A percentile compares a stretch with the other conserved stretches of the same genome.
Evolutionary conservation across 1,140 invertebrate genomes (phyloP).

Genomic region (Calycopis cecrops): DNA sequence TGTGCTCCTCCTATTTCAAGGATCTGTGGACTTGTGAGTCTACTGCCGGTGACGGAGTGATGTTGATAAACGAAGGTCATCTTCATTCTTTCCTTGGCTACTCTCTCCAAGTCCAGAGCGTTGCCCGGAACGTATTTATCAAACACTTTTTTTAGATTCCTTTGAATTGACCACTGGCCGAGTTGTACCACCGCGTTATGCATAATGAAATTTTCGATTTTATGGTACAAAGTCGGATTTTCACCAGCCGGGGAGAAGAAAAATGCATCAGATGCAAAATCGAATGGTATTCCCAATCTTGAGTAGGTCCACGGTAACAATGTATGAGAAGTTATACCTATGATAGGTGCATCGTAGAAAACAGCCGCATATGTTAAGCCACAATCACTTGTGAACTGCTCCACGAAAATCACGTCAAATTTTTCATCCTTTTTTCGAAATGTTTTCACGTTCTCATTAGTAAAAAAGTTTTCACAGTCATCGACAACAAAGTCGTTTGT

Average conservation of each 20-base stretch:
- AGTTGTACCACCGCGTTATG: constrained; percentile 24
- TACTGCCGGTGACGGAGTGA: constrained; percentile 75
- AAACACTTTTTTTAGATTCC: constrained; percentile 46
- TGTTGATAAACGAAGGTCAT: constrained; percentile 80
- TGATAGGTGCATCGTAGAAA: constrained; percentile 77
- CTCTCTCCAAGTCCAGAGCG: constrained; percentile 72
- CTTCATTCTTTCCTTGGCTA: constrained; percentile 74
- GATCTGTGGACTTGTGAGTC: constrained; percentile 75
- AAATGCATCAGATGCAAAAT: constrained; percentile 73
- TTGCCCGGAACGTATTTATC: constrained; percentile 68
- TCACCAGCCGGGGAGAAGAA: constrained; percentile 70
- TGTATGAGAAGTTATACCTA: constrained; percentile 76
- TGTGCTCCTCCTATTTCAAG: constrained; percentile 82
- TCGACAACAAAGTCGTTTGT: no score
- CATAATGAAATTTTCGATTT: constrained; percentile 39
- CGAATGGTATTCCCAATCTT: constrained; percentile 74
- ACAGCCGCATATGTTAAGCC: constrained; percentile 76
- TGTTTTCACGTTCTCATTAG: constrained; percentile 46
- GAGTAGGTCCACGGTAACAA: constrained; percentile 76
- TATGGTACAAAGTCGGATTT: constrained; percentile 70
- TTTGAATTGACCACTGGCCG: constrained; percentile 37
- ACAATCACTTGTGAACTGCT: constrained; percentile 83
- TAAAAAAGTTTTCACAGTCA: constrained; percentile 62
- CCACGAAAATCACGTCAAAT: constrained; percentile 81
- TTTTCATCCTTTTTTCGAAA: constrained; percentile 51